Evolutionary conservation across 1,140 invertebrate genomes (phyloP).

Genomic region (Pogonus chalceus): DNA sequence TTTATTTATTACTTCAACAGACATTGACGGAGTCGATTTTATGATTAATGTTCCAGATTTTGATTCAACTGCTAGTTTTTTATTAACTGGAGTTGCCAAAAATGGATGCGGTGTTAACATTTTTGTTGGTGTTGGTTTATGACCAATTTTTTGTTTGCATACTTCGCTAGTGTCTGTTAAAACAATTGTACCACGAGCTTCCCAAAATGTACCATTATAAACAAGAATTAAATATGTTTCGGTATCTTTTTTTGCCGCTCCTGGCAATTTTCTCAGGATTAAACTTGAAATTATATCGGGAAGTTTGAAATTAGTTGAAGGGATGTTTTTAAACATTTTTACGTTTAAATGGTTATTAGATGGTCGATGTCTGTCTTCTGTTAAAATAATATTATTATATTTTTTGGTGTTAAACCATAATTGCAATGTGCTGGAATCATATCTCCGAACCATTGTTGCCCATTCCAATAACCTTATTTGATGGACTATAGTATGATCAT

Average conservation of each 20-base stretch:
- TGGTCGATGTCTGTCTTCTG: neutral
- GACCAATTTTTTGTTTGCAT: neutral
- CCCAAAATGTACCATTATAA: neutral
- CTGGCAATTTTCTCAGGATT: neutral
- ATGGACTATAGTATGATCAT: neutral
- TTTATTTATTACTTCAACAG: neutral
- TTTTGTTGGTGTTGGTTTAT: neutral
- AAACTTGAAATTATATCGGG: neutral
- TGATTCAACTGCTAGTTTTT: neutral
- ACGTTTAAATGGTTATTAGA: neutral
- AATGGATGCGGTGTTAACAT: neutral
- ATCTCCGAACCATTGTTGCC: neutral
- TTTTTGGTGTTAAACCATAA: neutral
- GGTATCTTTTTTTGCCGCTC: neutral
- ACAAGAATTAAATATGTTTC: conserved; percentile 6
- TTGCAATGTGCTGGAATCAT: neutral
- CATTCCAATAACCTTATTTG: neutral
- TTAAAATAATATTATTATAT: neutral
- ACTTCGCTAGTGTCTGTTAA: neutral
- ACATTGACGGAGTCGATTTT: neutral
- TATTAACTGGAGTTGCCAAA: neutral
- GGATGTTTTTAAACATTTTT: neutral
- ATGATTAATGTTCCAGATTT: neutral
- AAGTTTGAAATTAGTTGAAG: neutral
- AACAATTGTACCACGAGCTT: conserved; percentile 4